Percentiles rank a stretch among this genome's conserved stretches.
phyloP scores from a whole-genome alignment of 2,113 vertebrate genomes.

The Australoheros scitulus region DNA sequence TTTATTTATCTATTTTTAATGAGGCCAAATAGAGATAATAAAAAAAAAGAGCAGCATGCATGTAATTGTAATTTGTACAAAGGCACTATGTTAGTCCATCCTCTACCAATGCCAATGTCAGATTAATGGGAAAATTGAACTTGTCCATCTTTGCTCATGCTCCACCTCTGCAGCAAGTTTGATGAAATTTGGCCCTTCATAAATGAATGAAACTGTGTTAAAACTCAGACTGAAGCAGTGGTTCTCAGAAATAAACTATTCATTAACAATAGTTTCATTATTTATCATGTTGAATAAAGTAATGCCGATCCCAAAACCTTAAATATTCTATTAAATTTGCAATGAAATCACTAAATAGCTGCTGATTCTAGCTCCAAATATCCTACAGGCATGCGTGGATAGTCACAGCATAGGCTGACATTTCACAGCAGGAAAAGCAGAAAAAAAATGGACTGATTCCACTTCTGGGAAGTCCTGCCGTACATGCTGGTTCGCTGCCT shows the following conservation, averaged over 20 bases:
- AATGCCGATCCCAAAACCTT: not conserved
- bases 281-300: slow-evolving; percentile 1
- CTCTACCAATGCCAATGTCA: not conserved
- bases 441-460: not conserved
- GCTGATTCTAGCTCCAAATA: not conserved
- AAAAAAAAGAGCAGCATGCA: not conserved
- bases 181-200: not conserved
- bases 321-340: not conserved
- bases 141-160: not conserved
- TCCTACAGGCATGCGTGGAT: not conserved
- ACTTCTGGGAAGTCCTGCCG: not conserved
- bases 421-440: not conserved
- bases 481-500: not conserved
- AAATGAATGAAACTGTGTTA: not conserved
- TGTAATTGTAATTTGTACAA: not conserved
- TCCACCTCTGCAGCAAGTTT: not conserved
- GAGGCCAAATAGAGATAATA: not conserved
- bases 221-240: not conserved
- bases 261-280: not conserved
- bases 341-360: not conserved
- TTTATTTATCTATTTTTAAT: not conserved
- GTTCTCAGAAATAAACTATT: not conserved
- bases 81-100: not conserved
- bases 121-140: not conserved
- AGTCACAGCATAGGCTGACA: not conserved